These are phyloP conservation scores for Bovichtus variegatus DNA, from an alignment of 2,797 vertebrate species.

Conservation along the genomic window DNA sequence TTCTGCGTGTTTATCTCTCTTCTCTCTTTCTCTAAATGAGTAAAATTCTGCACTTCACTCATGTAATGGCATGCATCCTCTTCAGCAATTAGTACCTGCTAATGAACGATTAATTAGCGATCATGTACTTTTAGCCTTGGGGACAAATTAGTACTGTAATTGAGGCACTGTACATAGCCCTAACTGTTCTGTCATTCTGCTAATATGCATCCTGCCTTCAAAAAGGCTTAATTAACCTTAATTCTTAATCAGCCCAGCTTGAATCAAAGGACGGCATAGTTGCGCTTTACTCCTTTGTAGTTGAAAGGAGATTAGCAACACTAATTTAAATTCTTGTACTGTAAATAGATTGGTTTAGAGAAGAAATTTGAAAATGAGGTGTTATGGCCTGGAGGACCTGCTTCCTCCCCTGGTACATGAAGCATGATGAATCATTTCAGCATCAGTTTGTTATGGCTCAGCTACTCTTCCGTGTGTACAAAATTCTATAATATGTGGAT, in stretches of 20 bases:
- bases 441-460: background rate
- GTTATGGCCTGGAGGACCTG: constrained; percentile 26
- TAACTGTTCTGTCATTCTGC: constrained; percentile 20
- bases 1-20: constrained; percentile 39
- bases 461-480: background rate
- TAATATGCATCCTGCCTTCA: constrained; percentile 52
- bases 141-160: constrained; percentile 59
- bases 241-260: constrained; percentile 54
- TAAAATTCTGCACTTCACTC: constrained; percentile 24
- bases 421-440: constrained; percentile 43
- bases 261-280: constrained; percentile 25
- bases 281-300: constrained; percentile 32
- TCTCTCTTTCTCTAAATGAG: constrained; percentile 42
- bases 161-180: constrained; percentile 31
- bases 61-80: constrained; percentile 44
- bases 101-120: constrained; percentile 60
- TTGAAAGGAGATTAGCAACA: constrained; percentile 50
- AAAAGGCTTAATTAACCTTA: constrained; percentile 64
- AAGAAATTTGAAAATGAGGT: constrained; percentile 42
- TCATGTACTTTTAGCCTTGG: constrained; percentile 55
- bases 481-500: background rate
- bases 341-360: constrained; percentile 40
- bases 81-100: constrained; percentile 57
- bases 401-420: constrained; percentile 13
- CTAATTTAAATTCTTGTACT: constrained; percentile 44